Percentiles rank a stretch among this genome's conserved stretches.
Conservation (phyloP, 2,888 invertebrate species). For the Reticulitermes lucifugus region DNA sequence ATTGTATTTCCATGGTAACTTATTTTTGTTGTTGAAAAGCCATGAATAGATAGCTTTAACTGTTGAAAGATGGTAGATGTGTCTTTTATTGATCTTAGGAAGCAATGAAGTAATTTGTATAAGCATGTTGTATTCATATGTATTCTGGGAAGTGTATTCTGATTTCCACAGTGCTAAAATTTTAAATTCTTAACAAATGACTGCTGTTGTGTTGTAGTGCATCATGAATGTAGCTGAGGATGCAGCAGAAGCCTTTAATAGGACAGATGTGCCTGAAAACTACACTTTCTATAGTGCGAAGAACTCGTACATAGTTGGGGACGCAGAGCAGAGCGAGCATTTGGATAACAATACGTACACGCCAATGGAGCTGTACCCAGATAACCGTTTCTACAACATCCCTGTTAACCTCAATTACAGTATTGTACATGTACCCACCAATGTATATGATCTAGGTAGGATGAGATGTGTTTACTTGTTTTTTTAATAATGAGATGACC, state of each 20-base stretch:
- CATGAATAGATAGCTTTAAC: too few species aligned
- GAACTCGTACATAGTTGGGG: conserved; percentile 70
- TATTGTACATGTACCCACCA: conserved; percentile 94
- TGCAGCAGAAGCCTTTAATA: conserved; percentile 70
- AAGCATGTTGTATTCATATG: too few species aligned
- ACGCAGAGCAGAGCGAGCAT: conserved; percentile 54
- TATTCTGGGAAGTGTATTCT: too few species aligned
- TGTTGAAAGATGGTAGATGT: too few species aligned
- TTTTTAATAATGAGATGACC: too few species aligned
- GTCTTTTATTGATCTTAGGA: too few species aligned
- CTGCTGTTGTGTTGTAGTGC: conserved; percentile 67
- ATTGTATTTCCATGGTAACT: too few species aligned
- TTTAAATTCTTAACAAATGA: too few species aligned
- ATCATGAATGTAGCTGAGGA: conserved; percentile 82
- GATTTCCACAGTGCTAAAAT: too few species aligned
- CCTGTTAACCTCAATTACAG: conserved; percentile 83
- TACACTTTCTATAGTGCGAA: conserved; percentile 83
- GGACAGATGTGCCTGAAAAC: conserved; percentile 52
- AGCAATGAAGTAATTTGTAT: too few species aligned
- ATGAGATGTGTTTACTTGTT: conserved; percentile 33
- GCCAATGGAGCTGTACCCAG: conserved; percentile 72
- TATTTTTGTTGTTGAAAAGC: too few species aligned
- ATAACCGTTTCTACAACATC: conserved; percentile 88
- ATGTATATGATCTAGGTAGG: conserved; percentile 87
- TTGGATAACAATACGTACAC: conserved; percentile 62